Evolutionary conservation across 1,140 invertebrate species (phyloP), one percentile per base, ranked within the genome.

Genomic region (Leptinotarsa undecemlineata): DNA sequence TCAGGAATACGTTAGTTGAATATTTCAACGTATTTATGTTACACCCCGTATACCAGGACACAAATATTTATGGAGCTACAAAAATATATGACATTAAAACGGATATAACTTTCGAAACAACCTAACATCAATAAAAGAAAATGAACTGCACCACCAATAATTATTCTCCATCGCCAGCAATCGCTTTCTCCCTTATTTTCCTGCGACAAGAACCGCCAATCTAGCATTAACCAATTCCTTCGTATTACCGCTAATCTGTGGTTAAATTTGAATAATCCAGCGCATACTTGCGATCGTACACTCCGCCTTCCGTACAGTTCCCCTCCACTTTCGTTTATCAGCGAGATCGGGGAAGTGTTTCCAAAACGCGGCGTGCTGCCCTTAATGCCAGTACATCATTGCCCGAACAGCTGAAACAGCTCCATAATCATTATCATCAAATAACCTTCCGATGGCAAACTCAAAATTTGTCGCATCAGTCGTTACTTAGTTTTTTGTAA

Each of bases 281-380:
- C 71, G 76, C 76, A 72, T 70, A 76, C 70, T 62, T 61, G 17
- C 23, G 19, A 48, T 69, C 26, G 11, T 51, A 64, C 60, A 64
- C 68, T 66, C 66, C 74, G 77, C 76, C 73, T 73, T 70, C 67
- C 60, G 42, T 71, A 11, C 33, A 42, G 8, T 8, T 3, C 33
- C 33, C 76, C 71, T 76, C 77, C 74, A 77, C 73, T 74, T 73
- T 72, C 77, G 70, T 72, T 74, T 64, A 76, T 77, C 75, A 76
- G 73, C 76, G 77, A 74, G 68, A 74, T 73, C 76, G 72, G 78
- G 78, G 74, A 81, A 81, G 78, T 71, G 71, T 74, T 71, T 72
- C 62, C 72, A 75, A 67, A 76, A 76, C 76, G 61, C 78, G 70
- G 74, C 75, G 71, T 79, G 79, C 4, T 17, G 15, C 63, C 20